phyloP scores from a whole-genome alignment of 53 echinoderm and acorn worm genomes.

The Apostichopus leukothele region DNA sequence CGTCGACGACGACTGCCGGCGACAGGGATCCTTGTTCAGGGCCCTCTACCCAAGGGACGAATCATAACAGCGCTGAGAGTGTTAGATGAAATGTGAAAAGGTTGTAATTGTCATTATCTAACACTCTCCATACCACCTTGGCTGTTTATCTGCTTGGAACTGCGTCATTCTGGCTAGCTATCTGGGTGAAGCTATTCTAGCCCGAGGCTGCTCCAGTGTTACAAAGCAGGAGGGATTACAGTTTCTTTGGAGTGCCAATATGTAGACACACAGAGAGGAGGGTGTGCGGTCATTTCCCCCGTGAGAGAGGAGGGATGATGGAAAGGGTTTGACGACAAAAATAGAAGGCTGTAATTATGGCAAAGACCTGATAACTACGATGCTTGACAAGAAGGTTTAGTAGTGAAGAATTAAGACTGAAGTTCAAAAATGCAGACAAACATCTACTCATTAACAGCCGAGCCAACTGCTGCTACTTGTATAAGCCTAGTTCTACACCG shows the following conservation, averaged over 20 bases:
- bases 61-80: slow-evolving; percentile 26
- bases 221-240: neutral
- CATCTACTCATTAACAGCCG: too few species aligned
- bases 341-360: too few species aligned
- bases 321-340: neutral
- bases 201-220: slow-evolving; percentile 7
- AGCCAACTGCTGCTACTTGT: too few species aligned
- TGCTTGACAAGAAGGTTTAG: too few species aligned
- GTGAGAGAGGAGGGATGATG: neutral
- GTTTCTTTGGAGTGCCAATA: neutral
- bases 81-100: slow-evolving; percentile 28
- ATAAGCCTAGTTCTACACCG: too few species aligned
- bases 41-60: slow-evolving; percentile 31
- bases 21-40: neutral
- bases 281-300: neutral
- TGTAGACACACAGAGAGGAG: neutral
- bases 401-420: too few species aligned
- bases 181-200: slow-evolving; percentile 44
- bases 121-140: slow-evolving; percentile 29
- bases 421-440: too few species aligned
- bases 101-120: slow-evolving; percentile 18
- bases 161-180: slow-evolving; percentile 26
- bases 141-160: slow-evolving; percentile 17
- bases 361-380: too few species aligned
- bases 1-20: too few species aligned